Evolutionary conservation across 2,797 vertebrate species (phyloP), one percentile per base, ranked within the genome.

Genomic region (Chiloscyllium punctatum): DNA sequence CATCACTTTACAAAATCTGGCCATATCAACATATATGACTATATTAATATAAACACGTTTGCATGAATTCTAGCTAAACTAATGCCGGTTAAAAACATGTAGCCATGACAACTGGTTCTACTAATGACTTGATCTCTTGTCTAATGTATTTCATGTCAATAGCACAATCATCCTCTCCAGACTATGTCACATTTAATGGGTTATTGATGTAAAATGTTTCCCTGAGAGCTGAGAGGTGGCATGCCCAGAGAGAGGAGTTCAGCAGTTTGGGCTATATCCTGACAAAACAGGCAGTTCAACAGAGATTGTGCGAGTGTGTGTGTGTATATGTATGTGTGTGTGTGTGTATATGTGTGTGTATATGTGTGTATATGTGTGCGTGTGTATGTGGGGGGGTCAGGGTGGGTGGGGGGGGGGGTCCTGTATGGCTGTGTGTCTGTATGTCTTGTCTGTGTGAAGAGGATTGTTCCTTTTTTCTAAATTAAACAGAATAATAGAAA

Each of bases 171-270:
- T 42, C 42, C 79, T 42, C 79, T 48, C 37, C 27, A 33, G 42
- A 7, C 82, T 53, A 25, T 87, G 25, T 51, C 84, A 86, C 48
- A 51, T 51, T 48, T 86, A 86, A 86, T 51, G 82, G 21, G 82
- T n/a, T 53, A 87, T 87, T 87, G 48, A 87, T 87, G 48, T 51
- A 53, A 42, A 84, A 84, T 84, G 79, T 84, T 84, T 53, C 86
- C 27, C 86, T 53, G 5, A 27, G 86, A 53, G 53, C 27, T 30
- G 1, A 33, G 25, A 30, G 13, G 15, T 51, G 86, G 11, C 21
- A 16, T 48, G 82, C 82, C 42, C 82, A 42, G 37, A 84, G 21
- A 42, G 0, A 84, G 21, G 3, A 42, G 0, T 42, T 18, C 79
- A 84, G 79, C 0, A 6, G 42, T 42, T 37, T 23, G 18, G 37